Evolutionary conservation across 2,888 invertebrate species (phyloP).

Genomic region (Limnephilus marmoratus): DNA sequence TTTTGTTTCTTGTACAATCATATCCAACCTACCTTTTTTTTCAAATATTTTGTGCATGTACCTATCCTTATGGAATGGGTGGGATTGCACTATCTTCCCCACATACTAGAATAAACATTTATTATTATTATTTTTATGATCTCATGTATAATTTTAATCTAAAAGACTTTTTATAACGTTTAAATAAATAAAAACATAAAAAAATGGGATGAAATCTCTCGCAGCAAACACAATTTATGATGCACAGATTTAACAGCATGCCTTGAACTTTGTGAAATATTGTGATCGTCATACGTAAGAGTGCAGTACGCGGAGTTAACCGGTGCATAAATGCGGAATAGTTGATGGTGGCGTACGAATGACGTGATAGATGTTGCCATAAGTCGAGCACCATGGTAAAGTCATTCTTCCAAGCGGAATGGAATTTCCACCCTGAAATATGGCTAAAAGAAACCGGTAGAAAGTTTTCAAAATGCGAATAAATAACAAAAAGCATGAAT

Average conservation of each 20-base stretch:
- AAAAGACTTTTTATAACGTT: no score
- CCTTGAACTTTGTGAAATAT: neutral
- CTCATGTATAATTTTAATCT: no score
- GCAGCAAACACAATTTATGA: neutral
- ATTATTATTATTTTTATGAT: no score
- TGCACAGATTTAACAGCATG: neutral
- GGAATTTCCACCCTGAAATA: conserved; percentile 56
- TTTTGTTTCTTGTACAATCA: no score
- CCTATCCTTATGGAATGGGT: no score
- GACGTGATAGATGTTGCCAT: conserved; percentile 21
- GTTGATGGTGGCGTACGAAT: neutral
- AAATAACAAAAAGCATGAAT: conserved; percentile 62
- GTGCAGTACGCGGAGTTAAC: neutral
- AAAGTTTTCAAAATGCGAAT: conserved; percentile 60
- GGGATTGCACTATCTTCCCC: no score
- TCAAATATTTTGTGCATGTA: no score
- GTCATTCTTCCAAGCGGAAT: neutral
- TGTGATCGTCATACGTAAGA: neutral
- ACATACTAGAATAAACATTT: no score
- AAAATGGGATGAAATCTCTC: no score
- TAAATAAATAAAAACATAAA: no score
- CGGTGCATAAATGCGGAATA: conserved; percentile 34
- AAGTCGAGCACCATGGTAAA: neutral
- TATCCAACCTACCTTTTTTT: no score
- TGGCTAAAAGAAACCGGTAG: conserved; percentile 50